phyloP scores from a whole-genome alignment of 2,888 invertebrate genomes.

The Dichetophora obliterata region DNA sequence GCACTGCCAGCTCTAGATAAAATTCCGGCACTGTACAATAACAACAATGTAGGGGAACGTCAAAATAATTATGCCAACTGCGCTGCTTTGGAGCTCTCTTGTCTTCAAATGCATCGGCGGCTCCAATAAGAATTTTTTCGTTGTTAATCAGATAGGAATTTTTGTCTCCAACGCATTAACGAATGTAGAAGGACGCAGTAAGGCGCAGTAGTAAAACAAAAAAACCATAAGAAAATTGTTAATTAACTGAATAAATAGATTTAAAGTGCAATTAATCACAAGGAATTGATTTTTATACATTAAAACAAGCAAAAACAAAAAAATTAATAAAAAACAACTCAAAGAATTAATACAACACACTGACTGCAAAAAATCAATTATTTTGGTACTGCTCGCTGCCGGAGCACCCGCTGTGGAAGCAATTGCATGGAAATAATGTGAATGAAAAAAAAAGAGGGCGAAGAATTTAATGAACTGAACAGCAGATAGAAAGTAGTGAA shows the following conservation, averaged over 20 bases:
- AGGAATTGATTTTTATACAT: constrained; percentile 26
- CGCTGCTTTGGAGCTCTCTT: not conserved
- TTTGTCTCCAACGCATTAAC: not conserved
- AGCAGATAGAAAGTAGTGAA: not conserved
- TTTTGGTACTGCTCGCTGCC: not conserved
- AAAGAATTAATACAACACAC: not conserved
- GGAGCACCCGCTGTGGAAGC: constrained; percentile 10
- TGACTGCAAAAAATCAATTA: constrained; percentile 30
- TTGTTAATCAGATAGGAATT: constrained; percentile 20
- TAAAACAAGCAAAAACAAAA: not conserved
- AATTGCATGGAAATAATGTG: constrained; percentile 27
- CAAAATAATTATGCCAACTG: not conserved
- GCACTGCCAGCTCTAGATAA: too few relatives aligned
- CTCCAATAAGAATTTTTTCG: not conserved
- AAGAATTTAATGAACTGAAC: constrained; percentile 12
- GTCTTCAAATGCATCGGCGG: not conserved
- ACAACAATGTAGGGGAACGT: not conserved
- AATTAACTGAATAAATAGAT: not conserved
- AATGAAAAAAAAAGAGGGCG: not conserved
- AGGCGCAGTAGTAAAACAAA: not conserved
- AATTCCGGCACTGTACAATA: not conserved
- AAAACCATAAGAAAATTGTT: not conserved
- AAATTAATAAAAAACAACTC: not conserved
- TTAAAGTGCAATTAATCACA: constrained; percentile 29
- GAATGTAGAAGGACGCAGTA: not conserved